Percentiles rank a stretch among this genome's conserved stretches.
These are phyloP conservation scores for Chelonia mydas DNA, from an alignment of 2,797 vertebrate species.

Conservation along the genomic window DNA sequence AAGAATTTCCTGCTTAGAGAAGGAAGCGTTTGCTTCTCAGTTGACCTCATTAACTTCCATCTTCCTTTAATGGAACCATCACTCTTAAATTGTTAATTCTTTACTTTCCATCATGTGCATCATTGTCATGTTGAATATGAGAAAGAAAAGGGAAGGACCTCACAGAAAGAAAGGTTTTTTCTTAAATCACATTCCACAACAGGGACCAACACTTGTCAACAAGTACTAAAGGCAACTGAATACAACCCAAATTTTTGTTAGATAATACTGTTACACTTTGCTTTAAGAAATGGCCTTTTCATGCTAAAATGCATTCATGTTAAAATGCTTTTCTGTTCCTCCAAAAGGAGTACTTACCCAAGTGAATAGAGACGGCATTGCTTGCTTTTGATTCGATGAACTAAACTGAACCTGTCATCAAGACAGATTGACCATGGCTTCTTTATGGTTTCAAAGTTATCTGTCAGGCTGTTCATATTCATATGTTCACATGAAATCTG, in stretches of 20 bases:
- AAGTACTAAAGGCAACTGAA: neutral
- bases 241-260: neutral
- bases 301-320: neutral
- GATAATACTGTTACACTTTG: neutral
- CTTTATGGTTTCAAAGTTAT: constrained; percentile 46
- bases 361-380: constrained; percentile 94
- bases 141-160: neutral
- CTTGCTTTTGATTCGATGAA: constrained; percentile 85
- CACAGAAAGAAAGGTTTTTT: neutral
- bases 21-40: neutral
- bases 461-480: constrained; percentile 56
- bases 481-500: constrained; percentile 87
- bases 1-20: neutral
- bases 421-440: constrained; percentile 90
- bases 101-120: neutral
- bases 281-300: neutral
- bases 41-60: constrained; percentile 2
- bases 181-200: neutral
- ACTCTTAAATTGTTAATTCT: neutral
- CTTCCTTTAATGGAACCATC: neutral
- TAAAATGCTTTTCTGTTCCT: neutral
- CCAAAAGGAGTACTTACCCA: constrained; percentile 83
- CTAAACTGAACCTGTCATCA: constrained; percentile 89
- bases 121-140: neutral
- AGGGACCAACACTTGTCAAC: neutral